A percentile compares a stretch with the other conserved stretches of the same genome.
These are phyloP conservation scores for Dioctria rufipes DNA, from an alignment of 2,888 invertebrate species.

Conservation along the genomic window DNA sequence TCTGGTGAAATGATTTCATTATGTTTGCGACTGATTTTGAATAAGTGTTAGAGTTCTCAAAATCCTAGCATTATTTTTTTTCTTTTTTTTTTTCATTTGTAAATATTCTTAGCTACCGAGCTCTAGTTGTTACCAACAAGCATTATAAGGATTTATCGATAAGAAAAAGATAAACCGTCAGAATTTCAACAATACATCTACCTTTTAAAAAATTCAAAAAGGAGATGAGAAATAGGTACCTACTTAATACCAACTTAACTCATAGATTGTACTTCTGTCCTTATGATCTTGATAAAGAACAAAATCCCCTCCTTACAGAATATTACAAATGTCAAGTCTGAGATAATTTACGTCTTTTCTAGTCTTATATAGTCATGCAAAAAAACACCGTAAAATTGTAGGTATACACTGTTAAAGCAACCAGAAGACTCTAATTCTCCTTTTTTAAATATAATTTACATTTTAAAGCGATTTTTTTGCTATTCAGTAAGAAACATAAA, in stretches of 20 bases:
- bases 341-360: background rate
- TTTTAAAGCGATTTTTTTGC: conserved; percentile 32
- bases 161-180: too few relatives aligned
- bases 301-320: background rate
- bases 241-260: too few relatives aligned
- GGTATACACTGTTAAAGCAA: conserved; percentile 24
- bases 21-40: too few relatives aligned
- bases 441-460: conserved; percentile 32
- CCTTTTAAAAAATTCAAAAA: background rate
- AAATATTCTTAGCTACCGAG: too few relatives aligned
- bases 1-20: too few relatives aligned
- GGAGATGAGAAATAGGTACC: background rate
- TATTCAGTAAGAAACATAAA: conserved; percentile 37
- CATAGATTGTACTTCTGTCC: background rate
- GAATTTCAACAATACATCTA: too few relatives aligned
- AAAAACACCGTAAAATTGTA: conserved; percentile 32
- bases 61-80: too few relatives aligned
- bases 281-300: background rate
- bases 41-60: too few relatives aligned
- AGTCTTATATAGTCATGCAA: conserved; percentile 23
- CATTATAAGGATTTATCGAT: too few relatives aligned
- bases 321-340: background rate
- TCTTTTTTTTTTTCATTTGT: too few relatives aligned
- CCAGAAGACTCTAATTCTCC: conserved; percentile 25
- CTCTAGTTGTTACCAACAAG: too few relatives aligned